A percentile compares a stretch with the other conserved stretches of the same genome.
Evolutionary conservation across 2,113 vertebrate species (phyloP).

Genomic region (Lucifuga dentata): DNA sequence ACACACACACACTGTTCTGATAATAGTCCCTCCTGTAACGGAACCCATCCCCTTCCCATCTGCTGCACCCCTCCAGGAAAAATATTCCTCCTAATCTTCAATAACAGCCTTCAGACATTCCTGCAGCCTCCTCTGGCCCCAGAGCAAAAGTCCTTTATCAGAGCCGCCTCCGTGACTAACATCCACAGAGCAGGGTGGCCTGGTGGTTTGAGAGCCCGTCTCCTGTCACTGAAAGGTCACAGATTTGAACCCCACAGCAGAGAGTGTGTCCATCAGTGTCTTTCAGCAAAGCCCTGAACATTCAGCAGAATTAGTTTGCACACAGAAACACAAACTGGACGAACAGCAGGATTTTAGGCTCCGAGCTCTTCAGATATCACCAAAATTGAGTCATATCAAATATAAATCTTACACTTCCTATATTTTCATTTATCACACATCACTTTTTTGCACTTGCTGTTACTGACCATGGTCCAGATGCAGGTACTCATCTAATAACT

Average conservation of each 20-base stretch:
- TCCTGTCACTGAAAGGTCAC: constrained; percentile 25
- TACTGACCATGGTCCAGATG: too few species aligned
- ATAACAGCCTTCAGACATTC: constrained; percentile 68
- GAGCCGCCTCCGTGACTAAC: constrained; percentile 23
- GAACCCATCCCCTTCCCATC: constrained; percentile 61
- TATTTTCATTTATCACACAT: too few species aligned
- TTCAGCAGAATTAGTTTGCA: background rate
- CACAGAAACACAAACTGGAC: background rate
- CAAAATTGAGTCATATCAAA: too few species aligned
- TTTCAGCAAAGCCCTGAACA: constrained; percentile 2
- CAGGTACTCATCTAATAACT: too few species aligned
- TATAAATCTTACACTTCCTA: too few species aligned
- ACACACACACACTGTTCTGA: constrained; percentile 55
- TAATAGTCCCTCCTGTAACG: constrained; percentile 42
- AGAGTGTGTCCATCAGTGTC: constrained; percentile 16
- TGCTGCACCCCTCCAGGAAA: constrained; percentile 60
- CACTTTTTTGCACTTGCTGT: too few species aligned
- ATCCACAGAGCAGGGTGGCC: constrained; percentile 48
- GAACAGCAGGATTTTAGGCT: background rate
- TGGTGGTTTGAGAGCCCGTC: background rate
- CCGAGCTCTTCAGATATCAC: too few species aligned
- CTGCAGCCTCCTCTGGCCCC: constrained; percentile 14
- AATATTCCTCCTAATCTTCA: constrained; percentile 69
- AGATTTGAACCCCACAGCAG: constrained; percentile 15
- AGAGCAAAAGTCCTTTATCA: constrained; percentile 44